Conservation (phyloP, 2,113 vertebrate genomes). For the Sisor rabdophorus region DNA sequence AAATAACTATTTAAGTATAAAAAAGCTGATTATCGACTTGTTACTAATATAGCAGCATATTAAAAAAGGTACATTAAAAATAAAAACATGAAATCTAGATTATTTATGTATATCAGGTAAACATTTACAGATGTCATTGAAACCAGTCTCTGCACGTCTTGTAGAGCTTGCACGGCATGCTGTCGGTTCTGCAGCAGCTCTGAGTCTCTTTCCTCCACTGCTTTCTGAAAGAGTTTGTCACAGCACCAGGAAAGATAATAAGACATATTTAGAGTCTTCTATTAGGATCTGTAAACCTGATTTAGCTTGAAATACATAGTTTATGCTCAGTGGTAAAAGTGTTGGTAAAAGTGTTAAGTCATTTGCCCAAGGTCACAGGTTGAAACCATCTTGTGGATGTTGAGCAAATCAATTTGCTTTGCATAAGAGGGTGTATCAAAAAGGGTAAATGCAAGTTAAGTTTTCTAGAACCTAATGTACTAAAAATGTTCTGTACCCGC, state of each 20-base stretch:
- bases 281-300: neutral
- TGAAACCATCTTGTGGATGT: too few relatives aligned
- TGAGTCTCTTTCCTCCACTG: slow-evolving; percentile 55
- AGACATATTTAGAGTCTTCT: neutral
- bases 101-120: neutral
- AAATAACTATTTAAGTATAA: neutral
- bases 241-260: neutral
- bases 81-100: neutral
- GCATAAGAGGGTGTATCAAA: too few relatives aligned
- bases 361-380: too few relatives aligned
- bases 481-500: too few relatives aligned
- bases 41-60: neutral
- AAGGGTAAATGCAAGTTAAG: too few relatives aligned
- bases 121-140: slow-evolving; percentile 61
- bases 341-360: neutral
- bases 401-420: too few relatives aligned
- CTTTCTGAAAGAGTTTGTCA: slow-evolving; percentile 50
- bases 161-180: slow-evolving; percentile 58
- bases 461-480: too few relatives aligned
- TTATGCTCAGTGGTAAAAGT: neutral
- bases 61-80: neutral
- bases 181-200: slow-evolving; percentile 60
- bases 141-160: slow-evolving; percentile 63
- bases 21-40: neutral
- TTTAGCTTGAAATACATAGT: neutral